These are phyloP conservation scores for Nineta flava DNA, from an alignment of 2,888 invertebrate species.

Conservation along the genomic window DNA sequence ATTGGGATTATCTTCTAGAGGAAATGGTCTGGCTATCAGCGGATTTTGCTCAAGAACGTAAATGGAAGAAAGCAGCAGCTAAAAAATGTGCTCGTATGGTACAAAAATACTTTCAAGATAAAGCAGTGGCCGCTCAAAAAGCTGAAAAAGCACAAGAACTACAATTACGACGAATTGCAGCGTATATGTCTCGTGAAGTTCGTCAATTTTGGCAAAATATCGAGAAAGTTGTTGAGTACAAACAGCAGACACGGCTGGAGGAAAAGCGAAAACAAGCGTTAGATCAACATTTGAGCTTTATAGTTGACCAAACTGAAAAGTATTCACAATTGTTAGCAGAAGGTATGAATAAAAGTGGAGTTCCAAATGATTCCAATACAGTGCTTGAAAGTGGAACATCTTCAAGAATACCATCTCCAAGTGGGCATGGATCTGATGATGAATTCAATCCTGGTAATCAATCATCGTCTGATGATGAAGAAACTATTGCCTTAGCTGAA, in stretches of 20 bases:
- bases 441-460: slow-evolving; percentile 72
- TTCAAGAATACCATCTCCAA: slow-evolving; percentile 31
- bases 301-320: slow-evolving; percentile 96
- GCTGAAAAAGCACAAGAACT: slow-evolving; percentile 86
- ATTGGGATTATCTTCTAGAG: slow-evolving; percentile 97
- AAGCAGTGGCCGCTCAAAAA: slow-evolving; percentile 72
- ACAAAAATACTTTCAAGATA: slow-evolving; percentile 82
- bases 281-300: slow-evolving; percentile 92
- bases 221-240: slow-evolving; percentile 91
- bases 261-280: slow-evolving; percentile 88
- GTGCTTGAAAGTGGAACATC: slow-evolving; percentile 30
- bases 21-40: slow-evolving; percentile 98
- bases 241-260: slow-evolving; percentile 81
- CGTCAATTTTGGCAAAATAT: slow-evolving; percentile 92
- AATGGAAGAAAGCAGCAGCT: slow-evolving; percentile 93
- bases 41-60: slow-evolving; percentile 94
- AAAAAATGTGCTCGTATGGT: slow-evolving; percentile 84
- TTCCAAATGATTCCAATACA: slow-evolving; percentile 16
- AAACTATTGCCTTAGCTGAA: slow-evolving; percentile 80
- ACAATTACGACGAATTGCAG: slow-evolving; percentile 71
- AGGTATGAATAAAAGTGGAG: slow-evolving; percentile 51
- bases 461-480: slow-evolving; percentile 76
- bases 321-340: slow-evolving; percentile 84
- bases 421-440: slow-evolving; percentile 34
- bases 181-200: slow-evolving; percentile 83